Evolutionary conservation across 1,140 invertebrate genomes (phyloP), one percentile per base, ranked within the genome.

Genomic region (Zophobas morio): DNA sequence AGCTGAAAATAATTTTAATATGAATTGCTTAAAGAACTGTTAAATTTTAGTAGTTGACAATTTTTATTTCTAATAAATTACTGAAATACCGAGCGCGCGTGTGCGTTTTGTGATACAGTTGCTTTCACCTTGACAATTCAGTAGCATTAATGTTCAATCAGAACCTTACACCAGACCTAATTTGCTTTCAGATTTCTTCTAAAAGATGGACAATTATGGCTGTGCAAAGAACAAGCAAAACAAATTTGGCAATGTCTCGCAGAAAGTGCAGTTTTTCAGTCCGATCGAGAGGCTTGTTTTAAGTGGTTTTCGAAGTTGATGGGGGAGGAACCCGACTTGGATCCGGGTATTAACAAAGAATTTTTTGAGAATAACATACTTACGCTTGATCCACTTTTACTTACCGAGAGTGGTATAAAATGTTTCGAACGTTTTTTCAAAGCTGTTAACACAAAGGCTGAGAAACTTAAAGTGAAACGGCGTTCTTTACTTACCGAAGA

Each of bases 261-360:
- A 6, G 96, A 98, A 86, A 94, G 94, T 84, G 96, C 96, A 3
- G 96, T 97, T 0, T 98, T 97, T 86, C 88, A 93, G 1, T 93
- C 93, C 1, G 98, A 99, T 87, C 90, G 97, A 51, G 98, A 99
- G 87, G 95, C 96, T 1, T 99, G 98, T 88, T 99, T 99, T 88
- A 96, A 97, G 83, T 99, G 98, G 98, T 99, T 99, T 88, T 96
- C 96, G n/a, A 97, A 99, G 88, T 88, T 99, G 66, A 99, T 99
- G 97, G 96, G 96, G 1, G 97, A 99, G 81, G 97, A 99, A 85
- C 97, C 97, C 2, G 97, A 99, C 88, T 88, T 99, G 56, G 97
- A 99, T 88, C 97, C 97, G 8, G 96, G 97, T 81, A 98, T 99
- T 76, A 98, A 97, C 84, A 93, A 95, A 86, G 95, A 97, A 84